Percentiles rank a stretch among this genome's conserved stretches.
Evolutionary conservation across 1,140 invertebrate genomes (phyloP).

Genomic region (Heliconius himera): DNA sequence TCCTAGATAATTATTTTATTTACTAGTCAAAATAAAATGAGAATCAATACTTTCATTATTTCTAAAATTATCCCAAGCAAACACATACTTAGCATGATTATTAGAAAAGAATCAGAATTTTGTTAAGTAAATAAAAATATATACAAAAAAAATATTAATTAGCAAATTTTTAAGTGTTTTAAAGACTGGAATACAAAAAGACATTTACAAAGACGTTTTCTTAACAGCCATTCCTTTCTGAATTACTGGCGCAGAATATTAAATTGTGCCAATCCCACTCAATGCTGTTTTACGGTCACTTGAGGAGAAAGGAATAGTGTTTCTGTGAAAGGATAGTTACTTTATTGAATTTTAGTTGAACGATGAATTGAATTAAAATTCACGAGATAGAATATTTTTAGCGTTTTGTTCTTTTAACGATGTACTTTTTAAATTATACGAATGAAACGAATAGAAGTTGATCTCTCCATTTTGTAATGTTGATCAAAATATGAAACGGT

Average conservation of each 20-base stretch:
- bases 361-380: not conserved
- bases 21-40: no score
- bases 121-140: no score
- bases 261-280: constrained; percentile 26
- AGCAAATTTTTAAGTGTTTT: not conserved
- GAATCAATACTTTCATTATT: no score
- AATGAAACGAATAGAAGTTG: not conserved
- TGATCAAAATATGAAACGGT: not conserved
- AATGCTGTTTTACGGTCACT: constrained; percentile 30
- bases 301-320: constrained; percentile 21
- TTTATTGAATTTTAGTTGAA: constrained; percentile 21
- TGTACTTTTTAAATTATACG: not conserved
- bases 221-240: not conserved
- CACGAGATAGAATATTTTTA: not conserved
- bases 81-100: no score
- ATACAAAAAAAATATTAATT: not conserved
- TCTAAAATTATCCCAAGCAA: no score
- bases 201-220: not conserved
- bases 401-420: not conserved
- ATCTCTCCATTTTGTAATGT: not conserved
- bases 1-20: no score
- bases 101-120: no score
- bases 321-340: constrained; percentile 8
- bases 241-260: constrained; percentile 11
- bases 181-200: not conserved